Evolutionary conservation across 2,888 invertebrate genomes (phyloP).

Genomic region (Eupithecia pulchellata): DNA sequence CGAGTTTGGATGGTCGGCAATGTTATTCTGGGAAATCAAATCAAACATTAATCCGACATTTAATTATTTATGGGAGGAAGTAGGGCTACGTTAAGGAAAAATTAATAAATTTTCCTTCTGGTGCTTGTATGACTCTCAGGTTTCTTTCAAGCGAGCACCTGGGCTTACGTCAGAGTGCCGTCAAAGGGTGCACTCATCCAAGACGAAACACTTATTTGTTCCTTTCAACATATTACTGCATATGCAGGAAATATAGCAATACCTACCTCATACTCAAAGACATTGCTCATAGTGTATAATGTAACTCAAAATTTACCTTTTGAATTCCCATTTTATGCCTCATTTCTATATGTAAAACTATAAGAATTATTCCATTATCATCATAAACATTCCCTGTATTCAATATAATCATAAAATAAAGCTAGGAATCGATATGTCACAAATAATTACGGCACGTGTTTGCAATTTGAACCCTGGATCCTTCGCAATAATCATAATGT

Average conservation of each 20-base stretch:
- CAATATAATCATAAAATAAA: conserved; percentile 18
- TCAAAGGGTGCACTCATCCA: conserved; percentile 61
- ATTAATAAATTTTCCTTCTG: conserved; percentile 37
- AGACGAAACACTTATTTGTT: conserved; percentile 54
- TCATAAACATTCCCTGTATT: too few relatives aligned
- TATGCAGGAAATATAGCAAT: not conserved
- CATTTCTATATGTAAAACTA: too few relatives aligned
- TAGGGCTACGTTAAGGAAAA: conserved; percentile 5
- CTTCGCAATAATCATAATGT: conserved; percentile 39
- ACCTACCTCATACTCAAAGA: not conserved
- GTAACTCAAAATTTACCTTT: not conserved
- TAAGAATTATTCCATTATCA: too few relatives aligned
- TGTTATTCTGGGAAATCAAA: not conserved
- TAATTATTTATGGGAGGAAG: not conserved
- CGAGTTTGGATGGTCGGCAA: not conserved
- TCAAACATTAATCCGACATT: conserved; percentile 2
- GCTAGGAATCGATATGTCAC: not conserved
- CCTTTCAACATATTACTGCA: conserved; percentile 37
- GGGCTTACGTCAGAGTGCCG: conserved; percentile 29
- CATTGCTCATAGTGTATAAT: not conserved
- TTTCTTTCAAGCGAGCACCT: conserved; percentile 40
- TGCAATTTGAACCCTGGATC: conserved; percentile 36
- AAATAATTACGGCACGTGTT: conserved; percentile 29
- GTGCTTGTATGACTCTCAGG: conserved; percentile 55
- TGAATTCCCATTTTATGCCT: not conserved